Percentiles rank a stretch among this genome's conserved stretches.
These are phyloP conservation scores for Erythrocercus mccallii DNA, from an alignment of 2,113 vertebrate genomes.

Conservation along the genomic window DNA sequence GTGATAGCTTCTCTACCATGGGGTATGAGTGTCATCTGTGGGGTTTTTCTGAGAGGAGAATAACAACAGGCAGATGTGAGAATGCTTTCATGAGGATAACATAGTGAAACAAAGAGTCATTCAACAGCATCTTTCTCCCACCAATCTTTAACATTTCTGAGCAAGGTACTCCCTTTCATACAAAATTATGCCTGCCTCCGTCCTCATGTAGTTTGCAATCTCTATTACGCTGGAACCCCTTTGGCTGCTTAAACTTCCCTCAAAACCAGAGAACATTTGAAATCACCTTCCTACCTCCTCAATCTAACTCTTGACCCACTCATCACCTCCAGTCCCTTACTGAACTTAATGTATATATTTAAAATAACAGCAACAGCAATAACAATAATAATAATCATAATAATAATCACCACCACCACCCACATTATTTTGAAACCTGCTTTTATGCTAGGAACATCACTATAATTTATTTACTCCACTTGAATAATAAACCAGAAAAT, in stretches of 20 bases:
- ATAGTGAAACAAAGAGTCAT: neutral
- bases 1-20: neutral
- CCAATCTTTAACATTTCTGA: neutral
- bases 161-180: neutral
- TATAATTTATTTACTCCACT: neutral
- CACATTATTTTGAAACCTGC: neutral
- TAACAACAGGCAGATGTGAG: neutral
- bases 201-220: neutral
- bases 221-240: neutral
- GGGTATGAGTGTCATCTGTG: neutral
- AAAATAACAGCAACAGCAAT: neutral
- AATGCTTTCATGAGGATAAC: neutral
- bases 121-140: neutral
- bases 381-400: fast-evolving
- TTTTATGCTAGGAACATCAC: neutral
- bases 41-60: neutral
- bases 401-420: neutral
- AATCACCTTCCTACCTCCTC: neutral
- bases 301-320: neutral
- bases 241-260: neutral
- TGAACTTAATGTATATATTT: neutral
- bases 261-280: neutral
- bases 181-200: neutral
- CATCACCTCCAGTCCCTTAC: neutral
- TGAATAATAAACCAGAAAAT: neutral